phyloP scores from a whole-genome alignment of 2,888 invertebrate species.

The Gymnoscelis rufifasciata region DNA sequence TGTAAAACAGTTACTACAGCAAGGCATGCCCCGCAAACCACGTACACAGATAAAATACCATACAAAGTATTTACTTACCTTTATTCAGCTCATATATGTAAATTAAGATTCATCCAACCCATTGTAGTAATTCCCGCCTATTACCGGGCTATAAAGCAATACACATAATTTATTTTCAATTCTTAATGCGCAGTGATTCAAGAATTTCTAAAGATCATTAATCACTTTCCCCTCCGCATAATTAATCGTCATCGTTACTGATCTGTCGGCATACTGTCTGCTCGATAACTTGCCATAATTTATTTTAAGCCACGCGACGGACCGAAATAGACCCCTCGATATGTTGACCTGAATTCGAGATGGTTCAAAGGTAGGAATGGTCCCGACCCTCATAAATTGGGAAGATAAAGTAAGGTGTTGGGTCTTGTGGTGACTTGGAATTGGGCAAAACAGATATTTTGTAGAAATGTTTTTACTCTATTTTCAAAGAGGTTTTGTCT shows the following conservation, averaged over 20 bases:
- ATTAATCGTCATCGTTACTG: background rate
- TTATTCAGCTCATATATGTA: too few species aligned
- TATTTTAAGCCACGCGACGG: conserved; percentile 5
- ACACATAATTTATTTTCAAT: too few species aligned
- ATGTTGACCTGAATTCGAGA: conserved; percentile 6
- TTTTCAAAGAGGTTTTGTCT: too few species aligned
- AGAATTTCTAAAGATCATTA: conserved; percentile 9
- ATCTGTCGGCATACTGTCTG: background rate
- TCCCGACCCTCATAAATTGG: conserved; percentile 14
- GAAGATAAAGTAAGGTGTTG: conserved; percentile 4
- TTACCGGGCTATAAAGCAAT: too few species aligned
- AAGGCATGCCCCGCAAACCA: too few species aligned
- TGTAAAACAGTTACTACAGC: too few species aligned
- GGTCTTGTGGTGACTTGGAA: background rate
- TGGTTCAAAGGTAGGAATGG: conserved; percentile 9
- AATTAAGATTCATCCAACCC: too few species aligned
- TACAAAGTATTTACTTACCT: too few species aligned
- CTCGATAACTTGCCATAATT: conserved; percentile 1
- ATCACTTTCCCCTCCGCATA: conserved; percentile 11
- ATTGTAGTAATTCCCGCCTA: too few species aligned
- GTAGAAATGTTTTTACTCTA: background rate
- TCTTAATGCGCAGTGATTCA: background rate
- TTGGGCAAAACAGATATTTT: background rate
- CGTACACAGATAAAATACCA: too few species aligned
- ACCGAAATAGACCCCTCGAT: conserved; percentile 1